phyloP scores from a whole-genome alignment of 2,113 vertebrate species.

The Pygoscelis adeliae region DNA sequence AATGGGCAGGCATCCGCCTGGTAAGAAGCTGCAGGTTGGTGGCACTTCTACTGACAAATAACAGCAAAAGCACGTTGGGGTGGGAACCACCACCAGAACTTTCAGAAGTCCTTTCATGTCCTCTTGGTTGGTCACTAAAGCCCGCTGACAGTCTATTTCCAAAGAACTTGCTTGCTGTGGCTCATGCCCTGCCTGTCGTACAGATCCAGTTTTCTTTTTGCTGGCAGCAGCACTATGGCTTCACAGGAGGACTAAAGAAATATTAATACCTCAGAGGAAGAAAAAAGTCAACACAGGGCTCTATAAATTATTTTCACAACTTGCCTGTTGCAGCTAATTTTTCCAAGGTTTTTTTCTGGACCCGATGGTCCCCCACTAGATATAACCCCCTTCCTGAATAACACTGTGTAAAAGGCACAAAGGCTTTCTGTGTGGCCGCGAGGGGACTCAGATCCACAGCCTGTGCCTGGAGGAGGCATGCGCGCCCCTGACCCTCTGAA shows the following conservation, averaged over 20 bases:
- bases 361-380: rapidly evolving
- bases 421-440: background rate
- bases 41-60: background rate
- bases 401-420: background rate
- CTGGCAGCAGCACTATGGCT: background rate
- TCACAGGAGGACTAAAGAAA: background rate
- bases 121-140: background rate
- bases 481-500: rapidly evolving
- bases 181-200: background rate
- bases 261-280: background rate
- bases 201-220: background rate
- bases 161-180: background rate
- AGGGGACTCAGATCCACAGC: background rate
- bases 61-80: background rate
- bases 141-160: background rate
- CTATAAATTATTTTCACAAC: background rate
- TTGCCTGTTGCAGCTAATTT: background rate
- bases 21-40: background rate
- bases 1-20: background rate
- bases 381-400: background rate
- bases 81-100: background rate
- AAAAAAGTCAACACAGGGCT: background rate
- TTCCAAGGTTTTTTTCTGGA: background rate
- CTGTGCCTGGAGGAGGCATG: background rate
- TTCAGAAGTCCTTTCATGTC: background rate